Conservation (phyloP, 2,797 vertebrate species). For the Euphonia xanthogaster region DNA sequence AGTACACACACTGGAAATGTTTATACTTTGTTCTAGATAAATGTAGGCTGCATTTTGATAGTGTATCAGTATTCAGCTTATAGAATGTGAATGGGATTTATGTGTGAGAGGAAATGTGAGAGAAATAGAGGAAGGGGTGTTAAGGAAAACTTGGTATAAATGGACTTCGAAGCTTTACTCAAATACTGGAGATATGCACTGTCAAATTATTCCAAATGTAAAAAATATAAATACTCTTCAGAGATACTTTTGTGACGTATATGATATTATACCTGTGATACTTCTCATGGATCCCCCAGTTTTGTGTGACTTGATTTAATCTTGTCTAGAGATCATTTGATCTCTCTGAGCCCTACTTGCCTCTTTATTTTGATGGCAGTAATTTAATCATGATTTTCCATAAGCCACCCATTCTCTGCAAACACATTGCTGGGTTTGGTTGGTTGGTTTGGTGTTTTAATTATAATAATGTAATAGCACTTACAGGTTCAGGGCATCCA, state of each 20-base stretch:
- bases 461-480: background rate
- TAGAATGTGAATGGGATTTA: conserved; percentile 8
- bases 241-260: background rate
- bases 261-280: background rate
- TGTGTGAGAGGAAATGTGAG: background rate
- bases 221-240: background rate
- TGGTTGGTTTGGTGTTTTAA: background rate
- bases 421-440: background rate
- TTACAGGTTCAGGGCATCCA: background rate
- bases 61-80: conserved; percentile 4
- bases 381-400: conserved; percentile 28
- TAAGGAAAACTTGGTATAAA: background rate
- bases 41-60: conserved; percentile 35
- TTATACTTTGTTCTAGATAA: conserved; percentile 57
- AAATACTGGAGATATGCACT: background rate
- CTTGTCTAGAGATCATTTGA: background rate
- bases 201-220: background rate
- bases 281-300: background rate
- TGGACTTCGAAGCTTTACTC: background rate
- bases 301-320: background rate
- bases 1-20: conserved; percentile 50
- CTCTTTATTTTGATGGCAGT: conserved; percentile 2
- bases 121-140: background rate
- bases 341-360: background rate
- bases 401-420: background rate